A percentile compares a stretch with the other conserved stretches of the same genome.
phyloP scores from a whole-genome alignment of 2,797 vertebrate species.

The Pseudomugil tenellus region DNA sequence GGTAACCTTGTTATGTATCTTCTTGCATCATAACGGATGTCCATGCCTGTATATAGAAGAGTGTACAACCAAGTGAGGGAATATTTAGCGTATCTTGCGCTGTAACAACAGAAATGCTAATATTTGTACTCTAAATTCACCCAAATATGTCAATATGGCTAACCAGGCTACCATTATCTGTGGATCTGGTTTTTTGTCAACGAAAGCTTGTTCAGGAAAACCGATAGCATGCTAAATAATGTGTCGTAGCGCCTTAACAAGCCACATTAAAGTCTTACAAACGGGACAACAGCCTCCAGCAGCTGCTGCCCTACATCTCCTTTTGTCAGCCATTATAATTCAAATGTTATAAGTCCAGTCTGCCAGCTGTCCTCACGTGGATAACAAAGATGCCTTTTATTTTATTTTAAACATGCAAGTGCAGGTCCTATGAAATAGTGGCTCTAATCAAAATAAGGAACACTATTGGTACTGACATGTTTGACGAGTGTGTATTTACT shows the following conservation, averaged over 20 bases:
- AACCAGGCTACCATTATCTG: constrained; percentile 32
- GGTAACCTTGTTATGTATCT: constrained; percentile 57
- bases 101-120: not conserved
- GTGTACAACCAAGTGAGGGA: fast-evolving
- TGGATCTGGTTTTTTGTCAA: constrained; percentile 3
- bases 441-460: not conserved
- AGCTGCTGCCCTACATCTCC: constrained; percentile 17
- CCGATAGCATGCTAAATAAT: not conserved
- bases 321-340: constrained; percentile 55
- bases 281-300: not conserved
- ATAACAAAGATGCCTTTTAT: constrained; percentile 35
- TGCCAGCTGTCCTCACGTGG: constrained; percentile 47
- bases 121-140: not conserved
- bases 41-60: not conserved
- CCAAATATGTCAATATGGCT: constrained; percentile 43
- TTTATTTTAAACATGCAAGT: not conserved
- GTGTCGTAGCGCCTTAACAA: not conserved
- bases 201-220: not conserved
- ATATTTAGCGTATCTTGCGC: not conserved
- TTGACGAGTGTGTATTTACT: not conserved
- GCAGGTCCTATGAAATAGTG: not conserved
- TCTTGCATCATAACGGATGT: not conserved
- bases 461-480: not conserved
- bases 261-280: not conserved
- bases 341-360: constrained; percentile 46